A percentile compares a stretch with the other conserved stretches of the same genome.
phyloP scores from a whole-genome alignment of 2,113 vertebrate species.

The Lampris megalopsis region DNA sequence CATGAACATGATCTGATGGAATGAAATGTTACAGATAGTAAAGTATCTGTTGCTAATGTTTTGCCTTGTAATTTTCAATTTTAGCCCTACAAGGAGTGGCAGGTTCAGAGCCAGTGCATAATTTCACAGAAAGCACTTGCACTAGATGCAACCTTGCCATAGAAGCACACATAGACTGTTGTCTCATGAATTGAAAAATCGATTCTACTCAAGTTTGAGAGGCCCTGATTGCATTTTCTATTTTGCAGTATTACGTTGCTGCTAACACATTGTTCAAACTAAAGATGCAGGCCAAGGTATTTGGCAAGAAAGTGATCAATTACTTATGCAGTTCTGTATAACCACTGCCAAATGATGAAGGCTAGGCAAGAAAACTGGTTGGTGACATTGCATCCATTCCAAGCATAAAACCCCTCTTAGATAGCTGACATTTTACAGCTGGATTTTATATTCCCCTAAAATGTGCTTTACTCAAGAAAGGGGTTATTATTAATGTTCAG shows the following conservation, averaged over 20 bases:
- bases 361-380: background rate
- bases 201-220: constrained; percentile 19
- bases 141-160: constrained; percentile 29
- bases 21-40: constrained; percentile 3
- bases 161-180: constrained; percentile 36
- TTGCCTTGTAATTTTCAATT: background rate
- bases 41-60: background rate
- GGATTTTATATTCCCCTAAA: too few relatives aligned
- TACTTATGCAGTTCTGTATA: constrained; percentile 21
- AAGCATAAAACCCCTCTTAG: background rate
- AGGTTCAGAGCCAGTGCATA: constrained; percentile 19
- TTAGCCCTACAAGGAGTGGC: background rate
- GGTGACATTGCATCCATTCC: background rate
- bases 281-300: constrained; percentile 21
- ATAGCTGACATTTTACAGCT: constrained; percentile 3
- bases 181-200: constrained; percentile 25
- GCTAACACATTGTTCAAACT: constrained; percentile 33
- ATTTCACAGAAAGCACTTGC: constrained; percentile 7
- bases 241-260: constrained; percentile 38
- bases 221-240: constrained; percentile 15
- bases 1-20: background rate
- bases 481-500: too few relatives aligned
- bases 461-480: too few relatives aligned
- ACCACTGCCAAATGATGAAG: background rate
- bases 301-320: constrained; percentile 33